Evolutionary conservation across 2,113 vertebrate species (phyloP), one percentile per base, ranked within the genome.

Genomic region (Empidonax alnorum): DNA sequence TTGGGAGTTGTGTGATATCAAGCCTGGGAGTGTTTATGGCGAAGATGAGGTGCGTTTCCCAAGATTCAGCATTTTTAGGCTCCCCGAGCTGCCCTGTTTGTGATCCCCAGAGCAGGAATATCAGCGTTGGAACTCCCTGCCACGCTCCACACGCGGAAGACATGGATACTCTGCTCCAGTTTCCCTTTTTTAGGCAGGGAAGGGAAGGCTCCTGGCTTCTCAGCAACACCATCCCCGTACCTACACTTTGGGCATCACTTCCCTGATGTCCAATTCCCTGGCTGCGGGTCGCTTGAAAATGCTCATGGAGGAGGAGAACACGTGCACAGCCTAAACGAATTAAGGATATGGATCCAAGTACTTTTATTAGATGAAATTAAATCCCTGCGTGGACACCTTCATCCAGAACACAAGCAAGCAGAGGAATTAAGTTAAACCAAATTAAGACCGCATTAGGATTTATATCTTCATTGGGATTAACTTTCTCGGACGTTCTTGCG

Each of bases 141-240:
- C 13, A 1, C 2, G 1, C 33, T 33, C 42, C 66, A 25, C 3
- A 1, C n/a, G 17, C 27, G 66, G 83, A 61, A 19, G 15, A 30
- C 42, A 2, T 12, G 58, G 65, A 0, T 16, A 3, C 3, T 33
- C 15, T 4, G 5, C 1, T 19, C 1, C 4, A 44, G 21, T 0
- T 31, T 17, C 39, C 14, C 13, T 11, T 2, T 44, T 2, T 2
- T 15, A 2, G 14, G 50, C 9, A 14, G 11, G 14, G 11, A 62
- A 21, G 5, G 37, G 31, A 80, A 75, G 17, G 41, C 1, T 67
- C 61, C 3, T 11, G 73, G 76, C 42, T 27, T 1, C 75, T 47
- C 66, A 35, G 87, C 72, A 58, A 10, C 77, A 22, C 6, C 58
- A n/a, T 0, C 61, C 79, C 33, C 10, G 25, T 1, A 4, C 2